A percentile compares a stretch with the other conserved stretches of the same genome.
phyloP scores from a whole-genome alignment of 2,888 invertebrate genomes.

The Drosophila kokeensis region DNA sequence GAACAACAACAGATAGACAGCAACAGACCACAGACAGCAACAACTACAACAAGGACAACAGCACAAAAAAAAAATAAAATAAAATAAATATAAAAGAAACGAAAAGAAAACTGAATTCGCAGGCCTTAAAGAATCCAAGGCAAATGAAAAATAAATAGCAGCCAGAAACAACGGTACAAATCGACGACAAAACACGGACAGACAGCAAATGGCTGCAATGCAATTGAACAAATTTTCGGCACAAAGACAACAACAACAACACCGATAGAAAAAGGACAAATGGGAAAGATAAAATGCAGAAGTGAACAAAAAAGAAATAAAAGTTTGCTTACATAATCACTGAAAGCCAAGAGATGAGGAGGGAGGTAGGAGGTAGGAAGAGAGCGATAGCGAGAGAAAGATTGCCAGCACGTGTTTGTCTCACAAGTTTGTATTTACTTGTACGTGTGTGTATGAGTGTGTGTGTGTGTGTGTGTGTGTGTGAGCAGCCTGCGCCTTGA shows the following conservation, averaged over 20 bases:
- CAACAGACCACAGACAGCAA: slow-evolving; percentile 43
- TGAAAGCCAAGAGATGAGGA: slow-evolving; percentile 8
- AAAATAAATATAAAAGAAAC: slow-evolving; percentile 18
- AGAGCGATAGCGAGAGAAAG: slow-evolving; percentile 20
- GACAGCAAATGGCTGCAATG: slow-evolving; percentile 50
- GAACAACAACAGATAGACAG: slow-evolving; percentile 51
- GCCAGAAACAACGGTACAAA: slow-evolving; percentile 51
- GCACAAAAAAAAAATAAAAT: neutral
- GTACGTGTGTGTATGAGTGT: neutral
- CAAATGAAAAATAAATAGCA: slow-evolving; percentile 75
- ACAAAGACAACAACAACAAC: slow-evolving; percentile 23
- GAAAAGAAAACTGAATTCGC: slow-evolving; percentile 37
- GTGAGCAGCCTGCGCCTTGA: slow-evolving; percentile 61
- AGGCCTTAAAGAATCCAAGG: slow-evolving; percentile 62
- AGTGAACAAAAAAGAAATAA: slow-evolving; percentile 23
- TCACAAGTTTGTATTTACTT: slow-evolving; percentile 27
- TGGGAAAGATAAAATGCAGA: slow-evolving; percentile 13
- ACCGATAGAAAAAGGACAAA: slow-evolving; percentile 6
- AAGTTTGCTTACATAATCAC: slow-evolving; percentile 73
- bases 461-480: slow-evolving; percentile 23
- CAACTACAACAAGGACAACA: slow-evolving; percentile 25
- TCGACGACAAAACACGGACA: slow-evolving; percentile 25
- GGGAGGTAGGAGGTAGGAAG: slow-evolving; percentile 2
- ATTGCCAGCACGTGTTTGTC: slow-evolving; percentile 56
- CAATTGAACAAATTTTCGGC: slow-evolving; percentile 67